Evolutionary conservation across 2,113 vertebrate species (phyloP), one percentile per base, ranked within the genome.

Genomic region (Amphiprion ocellaris): DNA sequence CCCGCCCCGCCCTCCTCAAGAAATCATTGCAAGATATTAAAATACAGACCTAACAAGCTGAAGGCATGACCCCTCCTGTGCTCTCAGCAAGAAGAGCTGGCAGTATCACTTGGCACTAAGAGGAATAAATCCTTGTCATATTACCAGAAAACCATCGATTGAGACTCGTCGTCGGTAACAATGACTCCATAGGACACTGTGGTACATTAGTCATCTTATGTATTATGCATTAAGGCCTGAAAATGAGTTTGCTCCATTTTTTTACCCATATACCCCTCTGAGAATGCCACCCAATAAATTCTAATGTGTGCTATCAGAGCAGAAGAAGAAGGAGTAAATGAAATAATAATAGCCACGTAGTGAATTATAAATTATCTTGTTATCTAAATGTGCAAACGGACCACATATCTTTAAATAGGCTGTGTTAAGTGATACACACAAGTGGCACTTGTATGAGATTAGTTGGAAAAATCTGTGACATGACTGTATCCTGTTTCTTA

Each of bases 91-190:
- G 95, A 90, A 89, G 66, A 94, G 92, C 84, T 89, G 90, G 90
- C 85, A 93, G 92, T 96, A 95, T 96, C 96, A 94, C 60, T 92
- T 83, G 90, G 56, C 63, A 68, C 90, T 92, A 93, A 96, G 92
- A 95, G 87, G 78, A 79, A 68, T 95, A 96, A 94, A 95, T 96
- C 93, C 94, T 91, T 90, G 93, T 95, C 93, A 83, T 95, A 94
- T 96, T 96, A 96, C 95, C 92, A 92, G 60, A 94, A 95, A 90
- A 91, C 87, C 95, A 97, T 97, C 95, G 97, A 97, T 96, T 96
- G 94, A 83, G 94, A 92, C 93, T 95, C n/a, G 69, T 76, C 88
- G 83, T 83, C 94, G 94, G 96, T 91, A 89, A 90, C 96, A 94
- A 94, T 92, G 95, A 95, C 94, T 95, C 94, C 94, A 93, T 91